phyloP scores from a whole-genome alignment of 1,140 invertebrate genomes.

The Caenorhabditis brenneri region DNA sequence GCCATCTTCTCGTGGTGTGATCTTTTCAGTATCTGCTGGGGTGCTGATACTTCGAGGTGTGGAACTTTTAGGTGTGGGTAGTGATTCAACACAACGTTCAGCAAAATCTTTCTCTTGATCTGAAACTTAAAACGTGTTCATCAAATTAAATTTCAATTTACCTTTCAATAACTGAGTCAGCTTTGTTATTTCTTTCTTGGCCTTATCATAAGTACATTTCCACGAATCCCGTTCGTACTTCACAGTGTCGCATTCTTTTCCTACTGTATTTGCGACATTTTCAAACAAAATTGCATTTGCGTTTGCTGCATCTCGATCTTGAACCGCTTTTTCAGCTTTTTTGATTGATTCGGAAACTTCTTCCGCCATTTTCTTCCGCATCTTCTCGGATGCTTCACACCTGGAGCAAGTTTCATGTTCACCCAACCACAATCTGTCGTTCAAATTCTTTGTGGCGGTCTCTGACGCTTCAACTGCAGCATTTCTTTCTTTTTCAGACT shows the following conservation, averaged over 20 bases:
- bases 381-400: not conserved
- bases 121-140: not conserved
- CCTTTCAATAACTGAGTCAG: not conserved
- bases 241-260: not conserved
- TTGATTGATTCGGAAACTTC: not conserved
- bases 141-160: not conserved
- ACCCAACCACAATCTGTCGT: not conserved
- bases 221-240: not conserved
- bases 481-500: not conserved
- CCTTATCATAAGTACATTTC: not conserved
- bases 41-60: not conserved
- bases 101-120: conserved; percentile 3
- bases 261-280: not conserved
- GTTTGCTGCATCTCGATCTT: not conserved
- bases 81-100: too few relatives aligned
- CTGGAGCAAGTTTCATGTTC: not conserved
- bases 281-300: not conserved
- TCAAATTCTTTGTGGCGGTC: not conserved
- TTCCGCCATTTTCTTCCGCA: not conserved
- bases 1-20: not conserved
- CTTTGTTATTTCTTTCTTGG: not conserved
- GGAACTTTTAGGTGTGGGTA: not conserved
- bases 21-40: not conserved
- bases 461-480: not conserved
- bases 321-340: not conserved